phyloP scores from a whole-genome alignment of 2,797 vertebrate species.

The Phrynocephalus forsythii region DNA sequence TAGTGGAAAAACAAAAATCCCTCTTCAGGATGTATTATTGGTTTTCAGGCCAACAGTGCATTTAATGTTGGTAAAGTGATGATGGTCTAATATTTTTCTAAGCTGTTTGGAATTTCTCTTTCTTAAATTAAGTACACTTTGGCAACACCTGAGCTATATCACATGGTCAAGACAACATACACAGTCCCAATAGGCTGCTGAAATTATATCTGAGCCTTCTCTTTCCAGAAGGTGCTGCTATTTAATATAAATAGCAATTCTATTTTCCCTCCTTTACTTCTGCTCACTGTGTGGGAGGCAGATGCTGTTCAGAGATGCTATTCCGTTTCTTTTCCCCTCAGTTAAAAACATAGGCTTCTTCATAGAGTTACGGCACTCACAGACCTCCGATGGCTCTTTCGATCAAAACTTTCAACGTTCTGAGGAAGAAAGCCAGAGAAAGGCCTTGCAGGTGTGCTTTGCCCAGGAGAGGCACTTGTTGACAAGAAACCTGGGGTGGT shows the following conservation, averaged over 20 bases:
- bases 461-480: slow-evolving; percentile 43
- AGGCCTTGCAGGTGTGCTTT: slow-evolving; percentile 14
- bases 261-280: background rate
- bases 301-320: slow-evolving; percentile 3
- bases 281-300: background rate
- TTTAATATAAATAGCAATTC: background rate
- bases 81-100: background rate
- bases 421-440: slow-evolving; percentile 24
- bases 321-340: background rate
- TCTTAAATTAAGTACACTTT: background rate
- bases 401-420: background rate
- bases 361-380: slow-evolving; percentile 79
- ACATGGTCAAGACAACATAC: background rate
- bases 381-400: slow-evolving; percentile 75
- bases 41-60: slow-evolving; percentile 7
- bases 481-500: slow-evolving; percentile 15
- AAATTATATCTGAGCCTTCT: slow-evolving; percentile 16
- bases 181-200: background rate
- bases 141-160: background rate
- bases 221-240: background rate
- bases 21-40: slow-evolving; percentile 6
- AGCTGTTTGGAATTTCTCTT: background rate
- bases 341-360: slow-evolving; percentile 25
- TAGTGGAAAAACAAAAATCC: slow-evolving; percentile 26
- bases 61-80: slow-evolving; percentile 22